Base-by-base conservation (phyloP, 2,113 vertebrate genomes). In the Scartelaos histophorus region DNA sequence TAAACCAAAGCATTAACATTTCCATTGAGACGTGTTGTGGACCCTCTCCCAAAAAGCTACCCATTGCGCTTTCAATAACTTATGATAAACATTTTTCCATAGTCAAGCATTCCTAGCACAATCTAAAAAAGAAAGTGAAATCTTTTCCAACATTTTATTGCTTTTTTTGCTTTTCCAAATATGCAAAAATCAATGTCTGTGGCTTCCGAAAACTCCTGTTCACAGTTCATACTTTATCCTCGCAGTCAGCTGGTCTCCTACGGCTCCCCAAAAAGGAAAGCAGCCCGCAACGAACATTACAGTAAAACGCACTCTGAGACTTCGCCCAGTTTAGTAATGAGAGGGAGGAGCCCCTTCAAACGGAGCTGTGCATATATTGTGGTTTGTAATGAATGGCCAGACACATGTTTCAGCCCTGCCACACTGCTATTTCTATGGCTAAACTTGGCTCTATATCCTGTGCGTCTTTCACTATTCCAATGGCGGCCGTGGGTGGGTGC, bases 281-380 rank as follows among this genome's bases (percentile, higher is more conserved):
- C 35, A n/a, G 64, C 25, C 69, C 78, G 75, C 66, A 57, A 47
- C 19, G 72, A 78, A 82, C 75, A 74, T 75, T 70, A 73, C 61
- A 51, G 81, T 75, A 67, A 73, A 38, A 51, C 53, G 34, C 45
- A 17, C 81, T 53, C 7, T 5, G 60, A 82, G 79, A 57, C 83
- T 46, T 68, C 54, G 75, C 84, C 85, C 80, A 71, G 76, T 70
- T 82, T 67, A 53, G 22, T 88, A 91, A 93, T 92, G 88, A 93
- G 67, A 90, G 89, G 85, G 84, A 67, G 19, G 68, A 56, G 57
- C 10, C 16, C 43, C 82, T 76, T 90, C 76, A 88, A 82, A 89
- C 72, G 19, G 13, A 49, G 56, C 35, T 62, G 49, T 73, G 72
- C 70, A 79, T 79, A 80, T 70, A 78, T 49, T 73, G 85, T 13